Evolutionary conservation across 2,888 invertebrate species (phyloP).

Genomic region (Imbricaverruca yamaguchii): DNA sequence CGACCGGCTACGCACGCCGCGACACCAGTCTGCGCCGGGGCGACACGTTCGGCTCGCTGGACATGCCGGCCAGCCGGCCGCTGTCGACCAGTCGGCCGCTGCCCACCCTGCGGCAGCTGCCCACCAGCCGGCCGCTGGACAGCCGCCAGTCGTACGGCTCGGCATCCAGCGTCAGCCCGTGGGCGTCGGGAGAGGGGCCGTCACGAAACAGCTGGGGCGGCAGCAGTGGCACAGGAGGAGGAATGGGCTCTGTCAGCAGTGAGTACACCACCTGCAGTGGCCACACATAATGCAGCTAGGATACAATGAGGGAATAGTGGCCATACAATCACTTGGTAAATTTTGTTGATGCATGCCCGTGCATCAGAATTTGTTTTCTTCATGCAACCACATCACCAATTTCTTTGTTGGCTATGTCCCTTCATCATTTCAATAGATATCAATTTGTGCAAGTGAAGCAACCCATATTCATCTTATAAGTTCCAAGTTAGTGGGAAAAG

Average conservation of each 20-base stretch:
- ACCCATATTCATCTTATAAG: too few relatives aligned
- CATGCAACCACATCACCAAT: too few relatives aligned
- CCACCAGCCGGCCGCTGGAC: neutral
- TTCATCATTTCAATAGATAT: too few relatives aligned
- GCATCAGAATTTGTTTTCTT: too few relatives aligned
- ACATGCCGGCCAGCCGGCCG: neutral
- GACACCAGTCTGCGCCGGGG: conserved; percentile 5
- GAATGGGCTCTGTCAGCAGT: neutral
- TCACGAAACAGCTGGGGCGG: neutral
- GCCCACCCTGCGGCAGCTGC: neutral
- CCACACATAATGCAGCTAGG: too few relatives aligned
- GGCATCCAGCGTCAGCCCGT: neutral
- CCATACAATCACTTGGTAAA: too few relatives aligned
- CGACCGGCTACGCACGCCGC: neutral
- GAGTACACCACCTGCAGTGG: neutral
- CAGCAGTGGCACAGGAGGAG: neutral
- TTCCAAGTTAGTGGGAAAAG: too few relatives aligned
- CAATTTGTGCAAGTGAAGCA: too few relatives aligned
- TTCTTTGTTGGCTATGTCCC: too few relatives aligned
- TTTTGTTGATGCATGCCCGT: too few relatives aligned
- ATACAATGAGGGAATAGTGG: too few relatives aligned
- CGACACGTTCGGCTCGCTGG: neutral
- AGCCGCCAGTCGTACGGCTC: neutral
- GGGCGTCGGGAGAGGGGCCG: neutral
- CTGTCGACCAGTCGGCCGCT: neutral